Evolutionary conservation across 2,113 vertebrate species (phyloP), one percentile per base, ranked within the genome.

Genomic region (Chaetodon auriga): DNA sequence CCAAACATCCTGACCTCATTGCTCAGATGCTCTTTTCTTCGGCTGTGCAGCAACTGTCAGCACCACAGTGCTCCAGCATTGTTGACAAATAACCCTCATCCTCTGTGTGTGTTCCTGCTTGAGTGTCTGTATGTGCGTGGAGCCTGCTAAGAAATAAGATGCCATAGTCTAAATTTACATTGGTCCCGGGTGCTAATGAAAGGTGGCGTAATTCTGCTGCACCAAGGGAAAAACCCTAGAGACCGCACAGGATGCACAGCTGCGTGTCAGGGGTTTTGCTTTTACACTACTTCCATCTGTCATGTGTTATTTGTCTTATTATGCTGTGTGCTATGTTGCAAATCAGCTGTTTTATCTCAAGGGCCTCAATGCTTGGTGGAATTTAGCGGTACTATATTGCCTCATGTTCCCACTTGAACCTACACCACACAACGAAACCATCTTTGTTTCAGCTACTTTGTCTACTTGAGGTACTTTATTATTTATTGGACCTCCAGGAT

Each of bases 1-100:
- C 79, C 19, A 65, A 88, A 84, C 68, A 84, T 64, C 71, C 38
- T 80, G 72, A 23, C 78, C 75, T 84, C 81, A 78, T 72, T 60
- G 75, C 62, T 68, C 36, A 76, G 18, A 76, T 82, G 49, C 49
- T 80, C 75, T 83, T 70, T 18, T 60, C 70, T 74, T 79, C 4
- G 16, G 38, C 49, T 0, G n/a, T 58, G 43, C 61, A 65, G 35
- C 65, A 85, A 81, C 82, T 87, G 70, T 84, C 68, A 65, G 30
- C 38, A 14, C 66, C 7, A 19, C 10, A 53, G 23, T 5, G 21
- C 19, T 14, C 25, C 12, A 10, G 51, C 23, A 55, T 54, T 79
- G 63, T 57, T 75, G 74, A 74, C 58, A 46, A 63, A 63, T 49
- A 63, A 61, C 48, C 2, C 36, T 63, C 18, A 41, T 3, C n/a